Evolutionary conservation across 2,797 vertebrate species (phyloP).

Genomic region (Chanos chanos): DNA sequence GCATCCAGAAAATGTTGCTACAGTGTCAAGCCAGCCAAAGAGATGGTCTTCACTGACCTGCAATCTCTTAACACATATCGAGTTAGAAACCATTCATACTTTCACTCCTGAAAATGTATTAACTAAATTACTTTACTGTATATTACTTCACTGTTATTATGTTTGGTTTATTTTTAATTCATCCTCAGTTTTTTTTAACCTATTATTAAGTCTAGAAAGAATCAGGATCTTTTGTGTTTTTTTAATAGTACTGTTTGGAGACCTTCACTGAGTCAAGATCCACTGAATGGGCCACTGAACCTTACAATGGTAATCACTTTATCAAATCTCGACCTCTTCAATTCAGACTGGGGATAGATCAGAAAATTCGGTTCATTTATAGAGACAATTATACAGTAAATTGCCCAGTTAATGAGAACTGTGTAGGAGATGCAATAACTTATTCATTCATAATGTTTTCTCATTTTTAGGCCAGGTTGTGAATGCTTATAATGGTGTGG

Average conservation of each 20-base stretch:
- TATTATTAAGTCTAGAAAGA: too few species aligned
- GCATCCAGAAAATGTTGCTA: conserved; percentile 44
- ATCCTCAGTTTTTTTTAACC: too few species aligned
- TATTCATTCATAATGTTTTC: not conserved
- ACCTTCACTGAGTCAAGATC: conserved; percentile 45
- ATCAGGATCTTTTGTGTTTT: too few species aligned
- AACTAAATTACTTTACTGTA: too few species aligned
- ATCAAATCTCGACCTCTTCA: not conserved
- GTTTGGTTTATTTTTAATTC: too few species aligned
- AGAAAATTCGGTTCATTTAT: too few species aligned
- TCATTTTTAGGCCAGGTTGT: conserved; percentile 44
- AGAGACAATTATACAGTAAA: too few species aligned
- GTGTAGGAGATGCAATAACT: not conserved
- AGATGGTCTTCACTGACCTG: conserved; percentile 42
- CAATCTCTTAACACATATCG: conserved; percentile 37
- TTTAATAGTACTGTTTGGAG: conserved; percentile 50
- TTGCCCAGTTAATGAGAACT: too few species aligned
- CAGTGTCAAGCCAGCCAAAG: conserved; percentile 37
- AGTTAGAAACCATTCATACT: conserved; percentile 38
- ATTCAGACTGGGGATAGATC: not conserved
- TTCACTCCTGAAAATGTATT: too few species aligned
- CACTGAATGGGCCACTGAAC: conserved; percentile 21
- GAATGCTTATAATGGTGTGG: conserved; percentile 33
- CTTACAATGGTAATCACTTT: conserved; percentile 34
- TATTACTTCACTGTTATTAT: too few species aligned